Percentiles rank a stretch among this genome's conserved stretches.
Conservation (phyloP, 2,113 vertebrate genomes). For the Pandion haliaetus region DNA sequence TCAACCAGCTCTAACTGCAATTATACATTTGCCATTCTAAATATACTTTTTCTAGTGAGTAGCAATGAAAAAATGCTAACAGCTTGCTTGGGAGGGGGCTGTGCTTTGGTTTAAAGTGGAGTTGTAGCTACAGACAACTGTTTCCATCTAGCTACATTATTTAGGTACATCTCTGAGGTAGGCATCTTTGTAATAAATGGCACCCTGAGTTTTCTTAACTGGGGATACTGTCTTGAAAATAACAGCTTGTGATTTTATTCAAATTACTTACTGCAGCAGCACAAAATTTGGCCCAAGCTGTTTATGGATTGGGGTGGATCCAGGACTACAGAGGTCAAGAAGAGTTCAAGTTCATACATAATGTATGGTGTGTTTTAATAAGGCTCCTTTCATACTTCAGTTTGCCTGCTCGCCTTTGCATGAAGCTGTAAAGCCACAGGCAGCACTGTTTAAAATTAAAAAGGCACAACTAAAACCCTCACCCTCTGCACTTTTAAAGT, state of each 20-base stretch:
- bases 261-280: slow-evolving; percentile 51
- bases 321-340: slow-evolving; percentile 67
- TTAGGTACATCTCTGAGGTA: slow-evolving; percentile 1
- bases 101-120: neutral
- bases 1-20: neutral
- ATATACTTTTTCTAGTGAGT: neutral
- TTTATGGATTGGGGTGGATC: slow-evolving; percentile 58
- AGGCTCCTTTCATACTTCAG: slow-evolving; percentile 58
- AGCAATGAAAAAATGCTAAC: neutral
- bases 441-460: slow-evolving; percentile 49
- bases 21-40: neutral
- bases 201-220: slow-evolving; percentile 21
- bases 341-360: slow-evolving; percentile 73
- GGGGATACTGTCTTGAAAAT: slow-evolving; percentile 24
- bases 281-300: slow-evolving; percentile 50
- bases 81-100: neutral
- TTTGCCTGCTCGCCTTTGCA: slow-evolving; percentile 49
- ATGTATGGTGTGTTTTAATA: slow-evolving; percentile 68
- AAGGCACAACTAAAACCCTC: slow-evolving; percentile 25
- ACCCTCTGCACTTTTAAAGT: slow-evolving; percentile 2
- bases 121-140: neutral
- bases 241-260: slow-evolving; percentile 49
- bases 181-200: neutral
- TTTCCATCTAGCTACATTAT: neutral
- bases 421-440: slow-evolving; percentile 62